Percentiles rank a stretch among this genome's conserved stretches.
These are phyloP conservation scores for Calephelis virginiensis DNA, from an alignment of 1,140 invertebrate species.

Conservation along the genomic window DNA sequence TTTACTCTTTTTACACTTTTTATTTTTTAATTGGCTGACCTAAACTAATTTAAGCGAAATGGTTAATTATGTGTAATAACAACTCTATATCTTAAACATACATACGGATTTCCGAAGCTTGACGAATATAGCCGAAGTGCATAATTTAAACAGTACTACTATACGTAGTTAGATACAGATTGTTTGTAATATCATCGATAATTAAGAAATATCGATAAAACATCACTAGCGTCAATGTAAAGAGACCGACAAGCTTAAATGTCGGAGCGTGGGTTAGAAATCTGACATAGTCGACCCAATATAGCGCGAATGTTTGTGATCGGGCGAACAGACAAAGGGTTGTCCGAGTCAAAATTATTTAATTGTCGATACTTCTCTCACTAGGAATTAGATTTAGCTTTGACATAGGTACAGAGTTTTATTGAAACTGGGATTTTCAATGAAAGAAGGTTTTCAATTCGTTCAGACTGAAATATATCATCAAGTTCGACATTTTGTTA, in stretches of 20 bases:
- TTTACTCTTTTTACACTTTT: too few relatives aligned
- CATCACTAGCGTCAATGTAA: conserved; percentile 6
- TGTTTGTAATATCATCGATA: background rate
- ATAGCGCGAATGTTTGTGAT: conserved; percentile 16
- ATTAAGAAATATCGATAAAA: background rate
- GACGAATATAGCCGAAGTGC: too few relatives aligned
- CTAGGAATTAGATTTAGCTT: background rate
- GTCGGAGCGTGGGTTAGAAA: conserved; percentile 12
- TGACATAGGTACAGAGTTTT: background rate
- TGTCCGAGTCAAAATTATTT: conserved; percentile 7
- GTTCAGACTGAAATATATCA: too few relatives aligned
- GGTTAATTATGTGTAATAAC: too few relatives aligned
- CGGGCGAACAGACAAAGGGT: conserved; percentile 6
- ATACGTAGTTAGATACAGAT: too few relatives aligned
- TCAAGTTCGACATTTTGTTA: too few relatives aligned
- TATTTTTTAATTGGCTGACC: too few relatives aligned
- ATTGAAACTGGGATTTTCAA: background rate
- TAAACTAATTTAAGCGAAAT: too few relatives aligned
- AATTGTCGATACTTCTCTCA: conserved; percentile 6
- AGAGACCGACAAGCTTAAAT: conserved; percentile 11
- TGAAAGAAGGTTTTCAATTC: too few relatives aligned
- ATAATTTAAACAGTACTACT: too few relatives aligned
- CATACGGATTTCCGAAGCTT: too few relatives aligned
- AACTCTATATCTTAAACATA: too few relatives aligned
- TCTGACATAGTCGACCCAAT: conserved; percentile 16